Evolutionary conservation across 2,888 invertebrate genomes (phyloP).

Genomic region (Euplagia quadripunctaria): DNA sequence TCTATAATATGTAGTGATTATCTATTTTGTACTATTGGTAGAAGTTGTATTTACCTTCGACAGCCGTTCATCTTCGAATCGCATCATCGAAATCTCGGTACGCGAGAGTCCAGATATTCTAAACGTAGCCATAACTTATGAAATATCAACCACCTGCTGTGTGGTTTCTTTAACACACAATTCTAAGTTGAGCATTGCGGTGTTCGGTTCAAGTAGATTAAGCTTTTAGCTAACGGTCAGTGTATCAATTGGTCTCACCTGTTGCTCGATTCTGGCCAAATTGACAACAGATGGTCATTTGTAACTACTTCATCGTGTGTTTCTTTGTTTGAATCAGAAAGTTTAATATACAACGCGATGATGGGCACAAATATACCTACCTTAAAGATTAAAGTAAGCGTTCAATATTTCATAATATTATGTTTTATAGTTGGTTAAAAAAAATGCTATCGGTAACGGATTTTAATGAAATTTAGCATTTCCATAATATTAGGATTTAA

Average conservation of each 20-base stretch:
- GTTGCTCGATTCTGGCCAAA: conserved; percentile 43
- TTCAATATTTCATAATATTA: too few species aligned
- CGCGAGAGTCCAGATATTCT: neutral
- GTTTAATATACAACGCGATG: neutral
- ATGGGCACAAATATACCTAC: neutral
- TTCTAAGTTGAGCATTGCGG: conserved; percentile 59
- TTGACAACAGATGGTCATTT: conserved; percentile 17
- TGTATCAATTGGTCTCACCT: conserved; percentile 52
- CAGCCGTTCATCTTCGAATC: neutral
- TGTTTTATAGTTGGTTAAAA: too few species aligned
- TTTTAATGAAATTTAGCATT: too few species aligned
- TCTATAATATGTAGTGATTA: too few species aligned
- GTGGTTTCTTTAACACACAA: conserved; percentile 41
- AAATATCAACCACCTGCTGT: conserved; percentile 49
- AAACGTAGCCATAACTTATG: conserved; percentile 9
- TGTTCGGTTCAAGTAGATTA: conserved; percentile 55
- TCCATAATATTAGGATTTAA: neutral
- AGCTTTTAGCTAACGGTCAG: conserved; percentile 61
- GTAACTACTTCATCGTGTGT: conserved; percentile 18
- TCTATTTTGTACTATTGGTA: neutral
- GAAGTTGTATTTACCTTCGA: neutral
- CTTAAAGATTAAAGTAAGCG: neutral
- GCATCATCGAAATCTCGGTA: neutral
- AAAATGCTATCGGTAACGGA: too few species aligned
- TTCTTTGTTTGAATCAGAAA: conserved; percentile 11